Evolutionary conservation across 2,113 vertebrate genomes (phyloP).

Genomic region (Taxidea taxus): DNA sequence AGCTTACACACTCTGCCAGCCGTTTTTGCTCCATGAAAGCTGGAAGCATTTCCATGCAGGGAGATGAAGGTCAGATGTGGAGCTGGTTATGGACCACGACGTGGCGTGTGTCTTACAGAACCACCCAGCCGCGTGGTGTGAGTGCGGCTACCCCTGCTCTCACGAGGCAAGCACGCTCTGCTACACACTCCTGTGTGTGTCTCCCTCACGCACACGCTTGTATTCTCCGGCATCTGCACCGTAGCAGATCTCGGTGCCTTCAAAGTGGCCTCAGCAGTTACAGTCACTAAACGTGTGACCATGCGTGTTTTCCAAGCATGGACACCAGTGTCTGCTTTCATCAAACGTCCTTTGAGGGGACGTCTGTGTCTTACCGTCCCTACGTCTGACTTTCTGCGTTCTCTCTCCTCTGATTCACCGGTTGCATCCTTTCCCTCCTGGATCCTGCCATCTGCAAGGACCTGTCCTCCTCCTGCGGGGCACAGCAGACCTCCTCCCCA

Average conservation of each 20-base stretch:
- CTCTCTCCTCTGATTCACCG: not conserved
- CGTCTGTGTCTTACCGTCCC: fast-evolving
- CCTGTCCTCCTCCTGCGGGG: too few species aligned
- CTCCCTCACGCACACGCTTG: not conserved
- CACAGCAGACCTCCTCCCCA: not conserved
- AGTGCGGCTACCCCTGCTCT: not conserved
- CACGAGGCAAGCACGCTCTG: not conserved
- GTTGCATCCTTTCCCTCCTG: not conserved
- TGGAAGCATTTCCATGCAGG: not conserved
- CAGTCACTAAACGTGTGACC: fast-evolving
- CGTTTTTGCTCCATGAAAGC: not conserved
- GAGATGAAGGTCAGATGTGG: fast-evolving
- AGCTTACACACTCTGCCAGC: not conserved
- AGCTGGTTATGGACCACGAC: fast-evolving
- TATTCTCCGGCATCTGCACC: not conserved
- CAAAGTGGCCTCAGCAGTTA: too few species aligned
- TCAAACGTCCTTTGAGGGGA: fast-evolving
- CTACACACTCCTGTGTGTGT: not conserved
- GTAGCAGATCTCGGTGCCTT: not conserved
- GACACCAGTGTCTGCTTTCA: fast-evolving
- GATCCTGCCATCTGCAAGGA: too few species aligned
- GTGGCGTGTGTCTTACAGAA: fast-evolving
- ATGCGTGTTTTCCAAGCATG: fast-evolving
- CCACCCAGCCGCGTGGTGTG: fast-evolving
- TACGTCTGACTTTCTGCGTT: not conserved